Evolutionary conservation across 2,888 invertebrate genomes (phyloP), one percentile per base, ranked within the genome.

Genomic region (Andrena fulva): DNA sequence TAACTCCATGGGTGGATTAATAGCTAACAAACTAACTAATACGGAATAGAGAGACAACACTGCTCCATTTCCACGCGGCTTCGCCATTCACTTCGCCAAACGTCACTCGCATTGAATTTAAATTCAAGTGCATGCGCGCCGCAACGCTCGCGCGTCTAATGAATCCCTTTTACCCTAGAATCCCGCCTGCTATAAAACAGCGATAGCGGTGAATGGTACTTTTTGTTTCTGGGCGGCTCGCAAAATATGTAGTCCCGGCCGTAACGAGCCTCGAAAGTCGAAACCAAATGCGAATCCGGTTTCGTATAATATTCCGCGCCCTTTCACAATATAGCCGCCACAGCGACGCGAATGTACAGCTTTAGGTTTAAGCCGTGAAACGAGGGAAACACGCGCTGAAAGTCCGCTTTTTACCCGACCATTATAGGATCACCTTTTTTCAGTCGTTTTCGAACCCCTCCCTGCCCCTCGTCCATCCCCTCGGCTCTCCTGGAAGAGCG

Each of bases 401-500:
- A 50, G 52, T 5, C 33, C 24, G 16, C 5, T 29, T 54, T 62
- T 60, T 31, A 71, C 48, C 42, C 54, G 1, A 2, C 67, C 62
- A 62, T 80, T 72, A 56, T 48, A 33, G 33, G 66, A 74, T 66
- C 72, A 69, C 77, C 20, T 66, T 64, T 56, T 56, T 35, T 63
- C 20, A 64, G 10, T 48, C 54, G 33, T 69, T 75, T 75, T 72
- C 59, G 54, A 63, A 77, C 31, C 7, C 12, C 42, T 8, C 33
- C 31, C 24, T 12, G 4, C 0, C 16, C 12, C 42, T 42, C 5
- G 16, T 16, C 42, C 42, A 71, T 68, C 82, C 79, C 24, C 42
- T 35, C 77, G 33, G 52, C n/a, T 29, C 24, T 50, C 50, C 48
- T 29, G 59, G 54, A 24, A 59, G 35, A 67, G 24, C 77, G 27